Evolutionary conservation across 2,888 invertebrate genomes (phyloP).

Genomic region (Meloe dianella): DNA sequence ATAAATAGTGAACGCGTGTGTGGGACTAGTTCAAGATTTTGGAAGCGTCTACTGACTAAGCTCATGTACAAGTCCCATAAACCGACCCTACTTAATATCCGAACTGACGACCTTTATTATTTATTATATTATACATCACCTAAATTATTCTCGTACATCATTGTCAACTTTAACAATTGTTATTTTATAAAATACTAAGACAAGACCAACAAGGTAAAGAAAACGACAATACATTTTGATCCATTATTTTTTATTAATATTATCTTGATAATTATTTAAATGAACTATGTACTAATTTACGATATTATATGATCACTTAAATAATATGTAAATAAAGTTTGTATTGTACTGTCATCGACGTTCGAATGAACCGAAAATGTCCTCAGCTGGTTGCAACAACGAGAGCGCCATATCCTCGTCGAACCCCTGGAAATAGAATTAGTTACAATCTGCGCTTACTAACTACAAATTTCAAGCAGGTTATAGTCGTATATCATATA

Average conservation of each 20-base stretch:
- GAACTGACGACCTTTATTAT: conserved; percentile 51
- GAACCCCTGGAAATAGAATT: conserved; percentile 44
- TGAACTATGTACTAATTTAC: not conserved
- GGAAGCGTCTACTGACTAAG: conserved; percentile 30
- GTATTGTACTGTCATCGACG: conserved; percentile 18
- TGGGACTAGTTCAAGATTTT: conserved; percentile 34
- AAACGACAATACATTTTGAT: not conserved
- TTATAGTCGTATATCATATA: conserved; percentile 11
- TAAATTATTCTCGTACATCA: conserved; percentile 50
- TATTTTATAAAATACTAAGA: conserved; percentile 28
- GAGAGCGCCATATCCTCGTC: conserved; percentile 49
- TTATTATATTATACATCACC: conserved; percentile 51
- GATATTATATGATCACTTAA: not conserved
- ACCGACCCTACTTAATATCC: conserved; percentile 47
- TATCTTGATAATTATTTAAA: not conserved
- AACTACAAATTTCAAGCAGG: conserved; percentile 12
- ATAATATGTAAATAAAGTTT: conserved; percentile 21
- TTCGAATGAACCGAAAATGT: conserved; percentile 28
- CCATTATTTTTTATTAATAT: not conserved
- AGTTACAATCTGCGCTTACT: conserved; percentile 13
- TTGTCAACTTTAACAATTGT: conserved; percentile 45
- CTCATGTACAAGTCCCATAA: conserved; percentile 37
- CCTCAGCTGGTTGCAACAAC: conserved; percentile 42
- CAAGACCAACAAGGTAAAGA: conserved; percentile 20
- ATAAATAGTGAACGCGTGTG: conserved; percentile 33